Base-by-base conservation (phyloP, 64 coral and sea anemone species). In the Acropora yongei region DNA sequence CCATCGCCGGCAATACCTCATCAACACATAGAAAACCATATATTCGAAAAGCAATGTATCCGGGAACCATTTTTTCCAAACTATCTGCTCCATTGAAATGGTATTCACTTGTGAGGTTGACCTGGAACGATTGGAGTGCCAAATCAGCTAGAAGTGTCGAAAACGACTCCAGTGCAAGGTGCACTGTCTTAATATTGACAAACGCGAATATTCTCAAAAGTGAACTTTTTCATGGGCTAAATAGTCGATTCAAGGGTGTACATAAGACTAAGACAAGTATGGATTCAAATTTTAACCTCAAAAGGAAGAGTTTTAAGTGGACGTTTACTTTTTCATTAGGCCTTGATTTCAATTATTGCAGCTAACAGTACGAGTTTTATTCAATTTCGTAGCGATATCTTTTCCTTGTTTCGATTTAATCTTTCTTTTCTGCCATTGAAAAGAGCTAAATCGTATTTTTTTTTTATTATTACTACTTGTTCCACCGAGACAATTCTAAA, bases 121-220 rank as follows among this genome's bases (percentile, higher is more conserved):
- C 30, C 30, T 30, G 30, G 30, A 30, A 30, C 30, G 30, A 30
- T 30, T 0, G 30, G 30, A 30, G 30, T 30, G 30, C 30, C 30
- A 30, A 30, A 30, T 30, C 30, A 30, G 30, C 30, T 30, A 30
- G 30, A 30, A 30, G 30, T 30, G 30, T 30, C 30, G 51, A n/a
- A 80, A 11, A 80, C 79, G 39, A 60, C 65, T 82, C 50, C 79
- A 82, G 10, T 82, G 79, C 30, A 44, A 58, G 13, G 14, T 41
- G 41, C 65, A 82, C 57, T 14, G 55, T 8, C 51, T 82, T 7
- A 3, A 2, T n/a, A 13, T 44, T 44, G 53, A 63, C 14, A 43
- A 63, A 61, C 57, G 57, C 3, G 9, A 40, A 11, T 12, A 39
- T 57, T 80, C 41, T 44, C 12, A 76, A 8, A 14, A 76, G 41